Base-by-base conservation (phyloP, 2,888 invertebrate species). In the Calameuta filiformis region DNA sequence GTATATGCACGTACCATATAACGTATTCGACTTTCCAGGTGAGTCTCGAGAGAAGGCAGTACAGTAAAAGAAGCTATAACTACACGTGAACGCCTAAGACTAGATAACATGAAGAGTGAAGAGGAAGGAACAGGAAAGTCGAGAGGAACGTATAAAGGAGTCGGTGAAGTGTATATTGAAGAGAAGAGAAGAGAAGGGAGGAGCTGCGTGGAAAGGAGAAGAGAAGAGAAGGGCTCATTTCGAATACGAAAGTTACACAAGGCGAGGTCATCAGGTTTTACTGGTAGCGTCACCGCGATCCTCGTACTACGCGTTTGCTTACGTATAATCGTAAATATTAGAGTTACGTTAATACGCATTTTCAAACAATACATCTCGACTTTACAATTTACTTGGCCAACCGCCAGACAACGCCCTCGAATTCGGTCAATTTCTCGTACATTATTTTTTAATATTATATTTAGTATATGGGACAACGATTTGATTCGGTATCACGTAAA, bases 181-280 rank as follows among this genome's bases (percentile, higher is more conserved):
- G 40, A 15, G 40, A 40, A 12, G 56, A 23, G 76, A 73, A 76
- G 69, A 78, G 77, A 73, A 73, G 76, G 76, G 40, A 68, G 69
- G 74, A 79, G 81, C 82, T 82, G 76, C 81, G 76, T 77, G 40
- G 73, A 69, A 40, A 40, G 74, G 69, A 69, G 71, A 30, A 74
- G 37, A 68, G 74, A 35, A 35, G 76, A 77, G 79, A 83, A 79
- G 78, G 75, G 76, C 76, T 75, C 79, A 79, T 85, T 83, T 82
- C 79, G 79, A 82, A 83, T 85, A 84, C 85, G 87, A 87, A 87
- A 87, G 87, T 83, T 85, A 84, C 82, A 79, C 79, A 75, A 78
- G 71, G 76, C 89, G 87, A 89, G 89, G 88, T 85, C 87, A 81
- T 79, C 85, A 76, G 75, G 87, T 87, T 89, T 87, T 83, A 85